Percentiles rank a stretch among this genome's conserved stretches.
Conservation (phyloP, 2,888 invertebrate species). For the Cephus pygmeus region DNA sequence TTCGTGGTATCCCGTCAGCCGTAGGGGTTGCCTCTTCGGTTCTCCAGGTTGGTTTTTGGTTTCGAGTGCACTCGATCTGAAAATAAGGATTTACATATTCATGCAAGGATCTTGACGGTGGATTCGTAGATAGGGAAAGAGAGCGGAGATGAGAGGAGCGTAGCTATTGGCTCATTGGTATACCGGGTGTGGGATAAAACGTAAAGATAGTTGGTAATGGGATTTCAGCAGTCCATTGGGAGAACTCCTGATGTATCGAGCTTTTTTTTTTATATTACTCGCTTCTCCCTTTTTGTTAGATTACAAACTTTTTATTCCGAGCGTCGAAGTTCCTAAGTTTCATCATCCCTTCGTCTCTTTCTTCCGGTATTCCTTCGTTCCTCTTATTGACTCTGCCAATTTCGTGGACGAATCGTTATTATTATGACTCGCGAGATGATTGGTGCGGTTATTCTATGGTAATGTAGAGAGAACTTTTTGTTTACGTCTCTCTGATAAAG, state of each 20-base stretch:
- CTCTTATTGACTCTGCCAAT: neutral
- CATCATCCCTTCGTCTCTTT: neutral
- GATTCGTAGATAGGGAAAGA: constrained; percentile 7
- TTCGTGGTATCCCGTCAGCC: constrained; percentile 31
- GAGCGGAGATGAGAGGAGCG: constrained; percentile 17
- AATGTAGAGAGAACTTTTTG: constrained; percentile 16
- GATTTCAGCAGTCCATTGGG: constrained; percentile 48
- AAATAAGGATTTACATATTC: constrained; percentile 67
- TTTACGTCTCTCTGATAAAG: neutral
- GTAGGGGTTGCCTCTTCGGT: constrained; percentile 32
- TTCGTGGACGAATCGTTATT: constrained; percentile 17
- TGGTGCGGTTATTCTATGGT: constrained; percentile 21
- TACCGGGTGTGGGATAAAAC: constrained; percentile 23
- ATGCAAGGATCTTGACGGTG: constrained; percentile 49
- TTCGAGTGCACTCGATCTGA: constrained; percentile 64
- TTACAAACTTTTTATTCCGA: constrained; percentile 23
- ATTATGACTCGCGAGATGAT: constrained; percentile 17
- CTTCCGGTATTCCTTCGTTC: neutral
- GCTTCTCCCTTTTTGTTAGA: constrained; percentile 12
- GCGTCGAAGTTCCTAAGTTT: constrained; percentile 1
- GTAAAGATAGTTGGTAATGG: constrained; percentile 60
- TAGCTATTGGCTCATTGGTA: constrained; percentile 31
- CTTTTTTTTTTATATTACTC: constrained; percentile 7
- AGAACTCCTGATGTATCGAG: constrained; percentile 39
- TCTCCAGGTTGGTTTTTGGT: constrained; percentile 61